Base-by-base conservation (phyloP, 2,888 invertebrate genomes). In the Hirudinaria manillensis region DNA sequence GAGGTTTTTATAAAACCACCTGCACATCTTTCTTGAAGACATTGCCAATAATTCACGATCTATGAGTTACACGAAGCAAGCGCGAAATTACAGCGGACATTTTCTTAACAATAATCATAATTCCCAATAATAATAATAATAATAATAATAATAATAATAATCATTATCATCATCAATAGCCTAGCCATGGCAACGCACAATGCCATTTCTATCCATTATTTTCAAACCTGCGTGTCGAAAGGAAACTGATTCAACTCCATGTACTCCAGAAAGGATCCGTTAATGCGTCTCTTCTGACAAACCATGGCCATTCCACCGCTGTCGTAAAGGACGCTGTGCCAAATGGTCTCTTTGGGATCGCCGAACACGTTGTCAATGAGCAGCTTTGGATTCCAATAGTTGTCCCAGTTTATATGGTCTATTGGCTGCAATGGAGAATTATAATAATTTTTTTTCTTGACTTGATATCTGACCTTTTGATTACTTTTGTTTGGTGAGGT, bases 171-270 rank as follows among this genome's bases (percentile, higher is more conserved):
- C 45, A 45, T 2, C 45, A 45, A 6, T 16, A 45, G 3, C 45
- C 1, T 2, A 3, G 13, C 1, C 45, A 45, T n/a, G n/a, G 13
- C 45, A 45, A 24, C 13, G 34, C 27, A 2, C 13, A 13, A 3
- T 32, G n/a, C 24, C 45, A 13, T 19, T 13, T 29, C 21, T 2
- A n/a, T 38, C 38, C 27, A n/a, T 27, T 10, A 24, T 61, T 3
- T 10, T 29, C 3, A 34, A 32, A 82, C 82, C 81, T 82, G 82
- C 16, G 81, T 81, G 76, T 82, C 82, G 66, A 82, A 81, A 27
- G 82, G 82, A 70, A 82, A 82, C 68, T 82, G 80, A 66, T 82
- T 80, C 0, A 82, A 77, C 72, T 82, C 82, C 55, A 82, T 77
- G 77, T 81, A 81, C 75, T 82, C 82, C 70, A 81, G 79, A 77